A percentile compares a stretch with the other conserved stretches of the same genome.
Conservation (phyloP, 1,140 invertebrate species). For the Nylanderia fulva region DNA sequence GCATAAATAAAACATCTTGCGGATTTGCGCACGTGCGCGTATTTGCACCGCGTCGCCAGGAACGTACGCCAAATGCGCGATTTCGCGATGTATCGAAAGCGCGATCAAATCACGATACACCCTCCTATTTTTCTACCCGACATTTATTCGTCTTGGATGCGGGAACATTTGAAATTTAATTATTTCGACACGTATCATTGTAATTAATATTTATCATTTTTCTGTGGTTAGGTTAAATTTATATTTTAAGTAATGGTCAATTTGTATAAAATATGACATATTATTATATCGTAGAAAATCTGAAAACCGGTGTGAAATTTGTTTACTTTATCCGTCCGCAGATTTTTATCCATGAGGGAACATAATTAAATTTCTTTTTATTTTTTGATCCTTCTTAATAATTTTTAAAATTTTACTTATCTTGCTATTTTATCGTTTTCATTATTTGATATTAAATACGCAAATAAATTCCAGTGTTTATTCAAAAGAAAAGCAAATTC, state of each 20-base stretch:
- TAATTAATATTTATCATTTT: too few species aligned
- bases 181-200: too few species aligned
- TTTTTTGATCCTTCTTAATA: too few species aligned
- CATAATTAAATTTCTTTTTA: too few species aligned
- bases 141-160: neutral
- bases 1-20: constrained; percentile 69
- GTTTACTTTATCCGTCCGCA: too few species aligned
- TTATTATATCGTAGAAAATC: neutral
- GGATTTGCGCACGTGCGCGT: constrained; percentile 60
- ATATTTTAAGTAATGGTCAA: neutral
- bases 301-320: neutral
- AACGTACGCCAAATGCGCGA: constrained; percentile 28
- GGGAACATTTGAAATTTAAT: neutral
- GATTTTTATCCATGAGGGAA: too few species aligned
- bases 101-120: neutral
- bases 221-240: too few species aligned
- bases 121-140: neutral
- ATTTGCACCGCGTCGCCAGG: constrained; percentile 60
- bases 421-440: too few species aligned
- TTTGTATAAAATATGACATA: neutral
- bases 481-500: too few species aligned
- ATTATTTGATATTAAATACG: too few species aligned
- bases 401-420: too few species aligned
- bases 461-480: too few species aligned
- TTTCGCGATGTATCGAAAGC: neutral